Conservation (phyloP, 30 jellyfish, hydroid and myxozoan species). For the Rhopilema esculentum region DNA sequence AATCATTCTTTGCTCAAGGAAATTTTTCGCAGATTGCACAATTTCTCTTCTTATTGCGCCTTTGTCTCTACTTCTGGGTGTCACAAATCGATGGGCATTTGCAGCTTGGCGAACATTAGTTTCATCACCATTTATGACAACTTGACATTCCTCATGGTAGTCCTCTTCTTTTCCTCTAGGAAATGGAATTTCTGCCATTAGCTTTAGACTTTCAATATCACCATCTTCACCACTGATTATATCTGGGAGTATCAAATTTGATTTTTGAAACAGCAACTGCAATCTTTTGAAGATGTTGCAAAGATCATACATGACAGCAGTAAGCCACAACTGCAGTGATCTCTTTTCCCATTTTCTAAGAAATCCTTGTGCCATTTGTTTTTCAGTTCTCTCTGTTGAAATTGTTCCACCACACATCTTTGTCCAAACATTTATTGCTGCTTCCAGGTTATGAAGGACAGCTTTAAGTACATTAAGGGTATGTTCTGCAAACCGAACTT, state of each 20-base stretch:
- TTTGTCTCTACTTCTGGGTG: slow-evolving; percentile 18
- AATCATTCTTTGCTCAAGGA: slow-evolving; percentile 38
- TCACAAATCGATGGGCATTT: slow-evolving; percentile 35
- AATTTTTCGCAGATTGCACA: slow-evolving; percentile 39
- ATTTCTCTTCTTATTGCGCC: slow-evolving; percentile 26
- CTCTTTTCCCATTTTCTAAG: not conserved
- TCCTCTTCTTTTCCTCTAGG: slow-evolving; percentile 52
- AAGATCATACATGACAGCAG: no score
- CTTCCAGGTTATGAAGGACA: no score
- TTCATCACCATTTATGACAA: slow-evolving; percentile 12
- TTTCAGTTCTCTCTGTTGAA: slow-evolving; percentile 14
- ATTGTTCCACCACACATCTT: no score
- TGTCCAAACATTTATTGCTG: no score
- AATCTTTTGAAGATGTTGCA: slow-evolving; percentile 21
- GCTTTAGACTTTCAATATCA: slow-evolving; percentile 23
- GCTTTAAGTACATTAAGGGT: no score
- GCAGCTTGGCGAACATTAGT: slow-evolving; percentile 12
- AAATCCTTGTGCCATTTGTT: slow-evolving; percentile 8
- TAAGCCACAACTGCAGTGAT: slow-evolving; percentile 20
- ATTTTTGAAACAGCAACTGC: no score
- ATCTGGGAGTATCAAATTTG: slow-evolving; percentile 32
- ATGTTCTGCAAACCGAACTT: no score
- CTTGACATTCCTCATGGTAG: slow-evolving; percentile 14
- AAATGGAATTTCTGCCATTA: no score
- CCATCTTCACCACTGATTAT: slow-evolving; percentile 40